These are phyloP conservation scores for Accipiter virgatus DNA, from an alignment of 2,113 vertebrate genomes.

Conservation along the genomic window DNA sequence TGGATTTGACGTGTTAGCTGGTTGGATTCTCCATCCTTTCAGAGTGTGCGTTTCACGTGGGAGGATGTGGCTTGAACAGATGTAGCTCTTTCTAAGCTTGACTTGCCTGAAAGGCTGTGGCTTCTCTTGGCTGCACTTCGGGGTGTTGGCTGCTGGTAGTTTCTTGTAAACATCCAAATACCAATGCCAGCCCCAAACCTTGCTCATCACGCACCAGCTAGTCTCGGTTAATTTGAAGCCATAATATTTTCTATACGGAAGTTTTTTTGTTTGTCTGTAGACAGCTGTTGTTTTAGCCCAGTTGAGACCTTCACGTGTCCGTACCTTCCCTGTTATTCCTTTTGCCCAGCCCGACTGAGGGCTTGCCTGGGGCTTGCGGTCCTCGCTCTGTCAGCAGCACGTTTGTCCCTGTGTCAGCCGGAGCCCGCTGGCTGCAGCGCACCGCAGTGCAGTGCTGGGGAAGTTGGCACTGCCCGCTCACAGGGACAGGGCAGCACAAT, in stretches of 20 bases:
- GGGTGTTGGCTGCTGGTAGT: background rate
- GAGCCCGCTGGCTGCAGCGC: background rate
- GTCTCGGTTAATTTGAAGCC: conserved; percentile 43
- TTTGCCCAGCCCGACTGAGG: background rate
- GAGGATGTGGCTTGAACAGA: background rate
- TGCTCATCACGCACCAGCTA: background rate
- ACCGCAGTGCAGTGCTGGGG: rapidly evolving
- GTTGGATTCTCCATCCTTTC: background rate
- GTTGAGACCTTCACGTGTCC: background rate
- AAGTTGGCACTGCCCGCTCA: rapidly evolving
- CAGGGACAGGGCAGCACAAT: rapidly evolving
- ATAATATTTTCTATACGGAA: conserved; percentile 1
- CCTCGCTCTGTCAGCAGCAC: rapidly evolving
- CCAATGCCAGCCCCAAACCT: background rate
- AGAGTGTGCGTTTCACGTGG: background rate
- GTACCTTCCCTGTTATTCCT: background rate
- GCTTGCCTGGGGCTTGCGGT: background rate
- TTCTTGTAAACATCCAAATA: background rate
- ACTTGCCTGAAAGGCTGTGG: background rate
- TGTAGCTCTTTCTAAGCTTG: background rate
- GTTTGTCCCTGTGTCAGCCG: background rate
- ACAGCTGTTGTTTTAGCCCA: background rate
- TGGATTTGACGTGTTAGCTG: background rate
- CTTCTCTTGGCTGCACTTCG: background rate
- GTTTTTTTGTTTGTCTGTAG: background rate